Percentiles rank a stretch among this genome's conserved stretches.
Evolutionary conservation across 2,113 vertebrate species (phyloP).

Genomic region (Bujurquina vittata): DNA sequence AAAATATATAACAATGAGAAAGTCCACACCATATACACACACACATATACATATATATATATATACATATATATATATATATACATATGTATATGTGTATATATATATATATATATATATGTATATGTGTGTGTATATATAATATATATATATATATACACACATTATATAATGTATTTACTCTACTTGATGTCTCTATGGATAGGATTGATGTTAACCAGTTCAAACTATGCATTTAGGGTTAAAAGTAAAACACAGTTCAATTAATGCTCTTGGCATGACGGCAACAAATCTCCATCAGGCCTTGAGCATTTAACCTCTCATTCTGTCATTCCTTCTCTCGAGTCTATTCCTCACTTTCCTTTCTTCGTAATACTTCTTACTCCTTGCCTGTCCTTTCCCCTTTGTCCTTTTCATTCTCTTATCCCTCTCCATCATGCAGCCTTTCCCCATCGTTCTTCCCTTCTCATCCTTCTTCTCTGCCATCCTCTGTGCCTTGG

Average conservation of each 20-base stretch:
- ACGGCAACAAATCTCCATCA: not conserved
- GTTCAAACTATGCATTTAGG: not conserved
- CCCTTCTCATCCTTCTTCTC: constrained; percentile 53
- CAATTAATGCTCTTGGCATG: not conserved
- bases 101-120: no score
- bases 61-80: no score
- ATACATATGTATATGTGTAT: no score
- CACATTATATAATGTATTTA: no score
- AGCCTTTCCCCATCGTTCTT: constrained; percentile 26
- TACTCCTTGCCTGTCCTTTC: constrained; percentile 7
- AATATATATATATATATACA: no score
- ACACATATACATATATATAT: no score
- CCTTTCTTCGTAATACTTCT: not conserved
- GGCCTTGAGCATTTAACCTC: not conserved
- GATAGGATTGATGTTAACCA: not conserved
- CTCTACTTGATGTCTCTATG: not conserved
- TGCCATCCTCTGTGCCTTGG: constrained; percentile 23
- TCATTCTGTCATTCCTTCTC: constrained; percentile 21
- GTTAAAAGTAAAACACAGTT: no score
- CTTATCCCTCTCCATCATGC: not conserved
- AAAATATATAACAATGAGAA: no score
- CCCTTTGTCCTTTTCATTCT: not conserved
- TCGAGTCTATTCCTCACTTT: constrained; percentile 54
- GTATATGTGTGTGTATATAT: no score
- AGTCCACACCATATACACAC: no score